phyloP scores from a whole-genome alignment of 37 sponge, comb jelly and placozoan species.

The Tethya wilhelma region DNA sequence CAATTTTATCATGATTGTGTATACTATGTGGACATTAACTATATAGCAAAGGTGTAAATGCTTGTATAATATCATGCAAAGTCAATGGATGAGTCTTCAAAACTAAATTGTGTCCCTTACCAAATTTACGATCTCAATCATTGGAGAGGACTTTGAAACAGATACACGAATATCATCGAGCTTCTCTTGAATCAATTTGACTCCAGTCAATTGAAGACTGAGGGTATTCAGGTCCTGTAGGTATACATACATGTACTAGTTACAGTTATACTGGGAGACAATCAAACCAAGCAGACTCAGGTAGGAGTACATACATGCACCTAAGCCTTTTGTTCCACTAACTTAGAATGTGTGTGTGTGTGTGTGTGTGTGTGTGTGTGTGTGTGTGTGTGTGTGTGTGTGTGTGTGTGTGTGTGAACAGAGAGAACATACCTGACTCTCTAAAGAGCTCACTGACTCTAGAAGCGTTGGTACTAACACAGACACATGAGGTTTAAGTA shows the following conservation, averaged over 20 bases:
- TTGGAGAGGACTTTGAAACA: constrained; percentile 66
- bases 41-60: no score
- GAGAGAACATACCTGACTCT: constrained; percentile 71
- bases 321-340: no score
- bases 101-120: constrained; percentile 12
- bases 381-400: background rate
- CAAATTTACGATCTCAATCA: constrained; percentile 75
- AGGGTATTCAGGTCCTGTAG: constrained; percentile 56
- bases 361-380: background rate
- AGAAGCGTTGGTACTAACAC: constrained; percentile 67
- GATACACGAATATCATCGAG: constrained; percentile 67
- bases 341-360: no score
- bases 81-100: no score
- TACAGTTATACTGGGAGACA: no score
- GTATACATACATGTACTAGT: no score
- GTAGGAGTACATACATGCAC: no score
- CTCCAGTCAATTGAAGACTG: constrained; percentile 56
- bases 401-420: background rate
- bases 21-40: no score
- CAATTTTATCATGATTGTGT: no score
- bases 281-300: no score
- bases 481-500: constrained; percentile 87
- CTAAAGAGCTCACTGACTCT: constrained; percentile 79
- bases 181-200: constrained; percentile 50
- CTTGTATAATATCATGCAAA: background rate